Percentiles rank a stretch among this genome's conserved stretches.
Evolutionary conservation across 2,113 vertebrate genomes (phyloP).

Genomic region (Cottus gobio): DNA sequence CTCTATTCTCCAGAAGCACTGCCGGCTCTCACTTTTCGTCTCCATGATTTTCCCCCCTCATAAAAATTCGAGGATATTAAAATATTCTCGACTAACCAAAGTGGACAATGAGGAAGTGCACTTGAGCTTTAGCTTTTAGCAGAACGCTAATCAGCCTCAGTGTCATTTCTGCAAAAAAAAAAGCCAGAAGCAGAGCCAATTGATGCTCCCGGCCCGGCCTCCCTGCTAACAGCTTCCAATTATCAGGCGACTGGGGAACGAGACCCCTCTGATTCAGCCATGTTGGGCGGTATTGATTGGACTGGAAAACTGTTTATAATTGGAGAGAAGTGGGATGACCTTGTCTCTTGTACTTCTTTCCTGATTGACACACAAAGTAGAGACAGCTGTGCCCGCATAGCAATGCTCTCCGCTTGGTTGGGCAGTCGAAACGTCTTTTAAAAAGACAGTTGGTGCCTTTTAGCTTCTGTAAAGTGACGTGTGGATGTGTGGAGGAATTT

Average conservation of each 20-base stretch:
- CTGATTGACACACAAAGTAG: slow-evolving; percentile 50
- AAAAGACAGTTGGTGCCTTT: neutral
- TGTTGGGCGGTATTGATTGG: slow-evolving; percentile 57
- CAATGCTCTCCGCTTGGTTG: slow-evolving; percentile 3
- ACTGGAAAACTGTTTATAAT: slow-evolving; percentile 48
- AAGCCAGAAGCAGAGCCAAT: neutral
- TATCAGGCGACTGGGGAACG: slow-evolving; percentile 33
- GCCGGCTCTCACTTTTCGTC: neutral
- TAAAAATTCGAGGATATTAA: neutral
- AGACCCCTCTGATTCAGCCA: slow-evolving; percentile 37
- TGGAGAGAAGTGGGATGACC: slow-evolving; percentile 51
- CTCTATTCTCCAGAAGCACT: neutral
- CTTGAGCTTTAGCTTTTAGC: slow-evolving; percentile 4
- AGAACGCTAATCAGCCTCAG: neutral
- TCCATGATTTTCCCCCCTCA: neutral
- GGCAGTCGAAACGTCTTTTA: neutral
- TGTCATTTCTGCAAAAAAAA: slow-evolving; percentile 8
- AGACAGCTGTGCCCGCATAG: slow-evolving; percentile 38
- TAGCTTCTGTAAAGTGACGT: neutral
- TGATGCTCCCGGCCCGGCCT: slow-evolving; percentile 18
- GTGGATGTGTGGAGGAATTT: neutral
- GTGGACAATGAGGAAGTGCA: neutral
- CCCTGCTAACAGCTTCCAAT: slow-evolving; percentile 53
- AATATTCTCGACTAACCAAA: neutral
- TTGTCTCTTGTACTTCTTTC: slow-evolving; percentile 39